Conservation (phyloP, 2,888 invertebrate genomes). For the Congeria kusceri region DNA sequence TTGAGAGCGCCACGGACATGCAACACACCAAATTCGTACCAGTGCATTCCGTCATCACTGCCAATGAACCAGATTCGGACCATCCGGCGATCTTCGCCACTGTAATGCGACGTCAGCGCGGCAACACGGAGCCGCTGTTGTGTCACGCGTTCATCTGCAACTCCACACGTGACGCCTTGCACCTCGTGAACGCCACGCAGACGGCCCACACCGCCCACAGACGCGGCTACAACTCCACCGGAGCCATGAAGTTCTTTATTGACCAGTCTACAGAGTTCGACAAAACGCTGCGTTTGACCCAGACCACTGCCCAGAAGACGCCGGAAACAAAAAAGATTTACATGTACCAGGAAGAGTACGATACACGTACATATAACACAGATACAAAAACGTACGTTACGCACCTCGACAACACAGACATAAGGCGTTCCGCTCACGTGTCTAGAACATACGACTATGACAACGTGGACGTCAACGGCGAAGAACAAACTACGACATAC, state of each 20-base stretch:
- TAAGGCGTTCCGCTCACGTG: conserved; percentile 4
- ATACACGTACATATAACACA: conserved; percentile 29
- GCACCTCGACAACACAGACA: conserved; percentile 5
- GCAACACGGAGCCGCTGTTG: conserved; percentile 11
- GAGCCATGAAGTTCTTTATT: conserved; percentile 52
- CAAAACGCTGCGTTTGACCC: conserved; percentile 26
- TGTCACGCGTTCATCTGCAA: conserved; percentile 54
- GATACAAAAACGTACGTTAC: conserved; percentile 46
- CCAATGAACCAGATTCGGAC: conserved; percentile 39
- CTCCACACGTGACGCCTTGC: conserved; percentile 55
- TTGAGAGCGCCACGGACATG: conserved; percentile 18
- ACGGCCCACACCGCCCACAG: conserved; percentile 50
- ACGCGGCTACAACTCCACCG: conserved; percentile 39
- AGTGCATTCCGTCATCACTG: conserved; percentile 55
- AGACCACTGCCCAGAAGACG: conserved; percentile 12
- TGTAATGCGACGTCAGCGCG: conserved; percentile 38
- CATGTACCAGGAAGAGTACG: conserved; percentile 52
- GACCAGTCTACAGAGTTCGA: conserved; percentile 56
- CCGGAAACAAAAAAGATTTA: conserved; percentile 49
- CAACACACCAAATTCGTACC: conserved; percentile 47
- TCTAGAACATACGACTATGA: conserved; percentile 18
- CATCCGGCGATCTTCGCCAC: conserved; percentile 53
- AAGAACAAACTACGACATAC: conserved; percentile 27
- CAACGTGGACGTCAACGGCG: background rate
- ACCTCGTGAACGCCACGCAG: conserved; percentile 61